These are phyloP conservation scores for Diplogasteroides magnus DNA, from an alignment of 1,140 invertebrate species.

Conservation along the genomic window DNA sequence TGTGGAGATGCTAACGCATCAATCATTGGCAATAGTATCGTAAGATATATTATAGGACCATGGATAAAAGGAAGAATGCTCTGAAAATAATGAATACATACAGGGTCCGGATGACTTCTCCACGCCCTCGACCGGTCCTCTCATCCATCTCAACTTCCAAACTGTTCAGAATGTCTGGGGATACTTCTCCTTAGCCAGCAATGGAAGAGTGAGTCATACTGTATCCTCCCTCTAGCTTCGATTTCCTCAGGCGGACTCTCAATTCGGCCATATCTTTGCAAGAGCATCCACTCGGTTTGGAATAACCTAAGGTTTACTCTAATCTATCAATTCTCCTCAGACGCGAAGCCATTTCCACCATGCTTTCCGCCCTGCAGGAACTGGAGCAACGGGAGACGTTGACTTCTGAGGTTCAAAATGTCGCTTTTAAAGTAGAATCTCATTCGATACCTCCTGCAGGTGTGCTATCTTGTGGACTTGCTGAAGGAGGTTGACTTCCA, in stretches of 20 bases:
- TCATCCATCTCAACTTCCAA: too few species aligned
- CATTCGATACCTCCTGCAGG: too few species aligned
- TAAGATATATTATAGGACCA: too few species aligned
- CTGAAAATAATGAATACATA: too few species aligned
- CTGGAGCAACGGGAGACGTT: slow-evolving; percentile 95
- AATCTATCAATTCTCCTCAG: too few species aligned
- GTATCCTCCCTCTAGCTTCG: too few species aligned
- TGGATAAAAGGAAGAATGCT: too few species aligned
- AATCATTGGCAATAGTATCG: too few species aligned
- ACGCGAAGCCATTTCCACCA: slow-evolving; percentile 63
- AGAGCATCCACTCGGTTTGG: slow-evolving; percentile 97
- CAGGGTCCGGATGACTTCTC: slow-evolving; percentile 97
- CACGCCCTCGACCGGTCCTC: slow-evolving; percentile 27
- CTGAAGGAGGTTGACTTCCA: slow-evolving; percentile 86
- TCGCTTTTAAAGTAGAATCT: too few species aligned
- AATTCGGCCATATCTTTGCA: slow-evolving; percentile 99
- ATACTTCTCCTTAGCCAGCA: slow-evolving; percentile 95
- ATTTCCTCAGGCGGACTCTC: slow-evolving; percentile 96
- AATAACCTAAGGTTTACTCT: slow-evolving; percentile 4
- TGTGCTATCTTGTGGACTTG: too few species aligned
- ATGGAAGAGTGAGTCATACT: slow-evolving; percentile 92
- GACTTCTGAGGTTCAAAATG: slow-evolving; percentile 92
- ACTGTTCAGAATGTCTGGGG: slow-evolving; percentile 99
- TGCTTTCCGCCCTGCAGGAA: slow-evolving; percentile 94
- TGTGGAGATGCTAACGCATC: too few species aligned